Percentiles rank a stretch among this genome's conserved stretches.
Conservation (phyloP, 2,113 vertebrate genomes). For the Macroglossus sobrinus region DNA sequence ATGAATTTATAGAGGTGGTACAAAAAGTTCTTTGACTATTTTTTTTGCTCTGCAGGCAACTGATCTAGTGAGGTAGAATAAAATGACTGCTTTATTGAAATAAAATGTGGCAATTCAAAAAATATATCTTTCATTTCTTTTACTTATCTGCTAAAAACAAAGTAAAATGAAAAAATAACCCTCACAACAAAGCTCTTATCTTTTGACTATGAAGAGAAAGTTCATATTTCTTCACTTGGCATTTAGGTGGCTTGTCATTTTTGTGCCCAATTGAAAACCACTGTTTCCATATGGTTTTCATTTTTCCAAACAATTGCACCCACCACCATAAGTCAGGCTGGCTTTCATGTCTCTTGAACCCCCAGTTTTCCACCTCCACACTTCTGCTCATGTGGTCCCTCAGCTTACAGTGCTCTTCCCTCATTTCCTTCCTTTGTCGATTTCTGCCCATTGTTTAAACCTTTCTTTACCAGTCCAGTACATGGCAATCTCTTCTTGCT, state of each 20-base stretch:
- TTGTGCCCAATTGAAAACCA: neutral
- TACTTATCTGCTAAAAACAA: neutral
- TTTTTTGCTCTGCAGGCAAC: neutral
- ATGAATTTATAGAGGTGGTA: constrained; percentile 5
- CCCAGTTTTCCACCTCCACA: neutral
- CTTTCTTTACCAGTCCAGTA: neutral
- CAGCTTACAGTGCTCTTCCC: neutral
- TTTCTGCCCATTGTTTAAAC: neutral
- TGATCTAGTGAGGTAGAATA: neutral
- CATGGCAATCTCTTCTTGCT: neutral
- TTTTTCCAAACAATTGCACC: neutral
- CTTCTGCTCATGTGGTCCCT: neutral
- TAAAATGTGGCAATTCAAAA: neutral
- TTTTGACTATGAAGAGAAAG: neutral
- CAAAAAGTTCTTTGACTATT: neutral
- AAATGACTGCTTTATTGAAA: neutral
- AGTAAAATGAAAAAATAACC: neutral
- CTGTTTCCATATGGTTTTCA: neutral
- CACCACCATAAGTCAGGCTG: neutral
- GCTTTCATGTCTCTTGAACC: fast-evolving
- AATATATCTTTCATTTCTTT: neutral
- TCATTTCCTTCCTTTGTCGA: neutral
- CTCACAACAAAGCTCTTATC: neutral
- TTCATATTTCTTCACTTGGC: neutral
- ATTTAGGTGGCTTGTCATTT: neutral